Percentiles rank a stretch among this genome's conserved stretches.
phyloP scores from a whole-genome alignment of 2,113 vertebrate genomes.

The Percina caprodes region DNA sequence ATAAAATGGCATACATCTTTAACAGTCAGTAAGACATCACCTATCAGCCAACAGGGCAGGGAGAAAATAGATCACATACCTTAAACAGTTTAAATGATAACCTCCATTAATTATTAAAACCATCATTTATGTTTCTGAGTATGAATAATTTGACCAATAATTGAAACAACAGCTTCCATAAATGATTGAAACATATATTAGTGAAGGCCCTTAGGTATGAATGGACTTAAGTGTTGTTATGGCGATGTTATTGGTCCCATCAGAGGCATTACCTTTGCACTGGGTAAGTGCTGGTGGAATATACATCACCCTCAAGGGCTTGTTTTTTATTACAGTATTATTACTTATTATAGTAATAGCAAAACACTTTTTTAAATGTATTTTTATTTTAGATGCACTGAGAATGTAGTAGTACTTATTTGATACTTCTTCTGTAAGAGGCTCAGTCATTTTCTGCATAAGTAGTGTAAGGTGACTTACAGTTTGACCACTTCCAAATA shows the following conservation, averaged over 20 bases:
- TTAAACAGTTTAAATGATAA: conserved; percentile 41
- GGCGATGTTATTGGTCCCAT: conserved; percentile 65
- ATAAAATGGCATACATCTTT: not conserved
- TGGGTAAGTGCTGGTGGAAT: conserved; percentile 60
- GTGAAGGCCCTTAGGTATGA: conserved; percentile 63
- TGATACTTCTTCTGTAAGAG: not conserved
- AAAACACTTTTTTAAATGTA: conserved; percentile 34
- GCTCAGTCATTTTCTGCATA: not conserved
- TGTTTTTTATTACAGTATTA: conserved; percentile 65
- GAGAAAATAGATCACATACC: conserved; percentile 14
- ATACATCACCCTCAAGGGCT: conserved; percentile 56
- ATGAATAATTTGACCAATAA: conserved; percentile 65
- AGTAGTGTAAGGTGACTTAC: not conserved
- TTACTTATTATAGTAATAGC: conserved; percentile 54
- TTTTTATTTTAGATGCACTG: conserved; percentile 20
- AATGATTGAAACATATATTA: conserved; percentile 67
- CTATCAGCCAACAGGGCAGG: not conserved
- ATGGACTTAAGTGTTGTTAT: conserved; percentile 73
- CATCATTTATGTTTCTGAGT: conserved; percentile 53
- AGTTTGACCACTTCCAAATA: not conserved
- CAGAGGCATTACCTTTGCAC: conserved; percentile 65
- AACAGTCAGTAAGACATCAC: conserved; percentile 12
- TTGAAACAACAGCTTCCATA: conserved; percentile 53
- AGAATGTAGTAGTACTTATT: not conserved
- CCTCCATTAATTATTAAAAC: conserved; percentile 65